Percentiles rank a stretch among this genome's conserved stretches.
These are phyloP conservation scores for Bradynema listronoti DNA, from an alignment of 1,140 invertebrate species.

Conservation along the genomic window DNA sequence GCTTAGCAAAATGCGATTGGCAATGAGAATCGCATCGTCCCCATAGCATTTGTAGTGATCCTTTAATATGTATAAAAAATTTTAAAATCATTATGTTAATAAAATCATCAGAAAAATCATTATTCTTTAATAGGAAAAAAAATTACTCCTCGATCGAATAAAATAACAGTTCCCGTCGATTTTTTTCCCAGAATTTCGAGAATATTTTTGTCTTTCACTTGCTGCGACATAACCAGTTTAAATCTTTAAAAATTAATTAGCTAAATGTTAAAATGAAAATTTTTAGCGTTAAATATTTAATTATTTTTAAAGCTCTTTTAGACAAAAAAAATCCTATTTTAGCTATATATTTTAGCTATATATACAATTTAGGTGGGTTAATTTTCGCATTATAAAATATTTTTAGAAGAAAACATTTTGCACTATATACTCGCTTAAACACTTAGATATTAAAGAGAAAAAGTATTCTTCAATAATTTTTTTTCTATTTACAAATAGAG, in stretches of 20 bases:
- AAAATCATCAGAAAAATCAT: conserved; percentile 5
- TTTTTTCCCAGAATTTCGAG: conserved; percentile 15
- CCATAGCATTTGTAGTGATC: conserved; percentile 16
- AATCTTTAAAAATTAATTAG: background rate
- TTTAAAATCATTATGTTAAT: no score
- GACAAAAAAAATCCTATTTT: no score
- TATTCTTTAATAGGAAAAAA: background rate
- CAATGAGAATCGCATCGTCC: conserved; percentile 22
- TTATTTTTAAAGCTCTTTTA: no score
- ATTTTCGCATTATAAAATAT: no score
- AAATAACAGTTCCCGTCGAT: conserved; percentile 23
- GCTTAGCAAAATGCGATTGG: conserved; percentile 23
- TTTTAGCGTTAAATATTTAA: no score
- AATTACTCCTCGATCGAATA: conserved; percentile 4
- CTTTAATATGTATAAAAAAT: conserved; percentile 12
- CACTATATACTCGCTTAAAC: no score
- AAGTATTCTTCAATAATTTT: no score
- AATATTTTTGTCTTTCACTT: conserved; percentile 14
- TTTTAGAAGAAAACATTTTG: no score
- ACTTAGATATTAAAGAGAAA: no score
- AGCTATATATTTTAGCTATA: no score
- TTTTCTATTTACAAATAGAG: no score
- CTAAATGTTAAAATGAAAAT: background rate
- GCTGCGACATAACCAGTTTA: background rate
- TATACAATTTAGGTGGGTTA: no score